A percentile compares a stretch with the other conserved stretches of the same genome.
phyloP scores from a whole-genome alignment of 2,797 vertebrate genomes.

The Cygnus olor region DNA sequence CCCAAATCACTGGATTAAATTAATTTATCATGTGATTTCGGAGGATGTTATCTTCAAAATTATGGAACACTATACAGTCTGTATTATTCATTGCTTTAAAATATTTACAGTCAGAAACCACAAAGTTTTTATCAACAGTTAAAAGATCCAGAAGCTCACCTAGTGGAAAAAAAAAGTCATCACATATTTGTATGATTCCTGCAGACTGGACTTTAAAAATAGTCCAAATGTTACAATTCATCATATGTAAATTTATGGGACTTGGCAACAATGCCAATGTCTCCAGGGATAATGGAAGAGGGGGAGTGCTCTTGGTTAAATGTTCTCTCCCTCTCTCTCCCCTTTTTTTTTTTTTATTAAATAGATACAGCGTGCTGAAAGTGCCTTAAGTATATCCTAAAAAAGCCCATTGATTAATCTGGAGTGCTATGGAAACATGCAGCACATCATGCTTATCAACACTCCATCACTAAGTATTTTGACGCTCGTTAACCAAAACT shows the following conservation, averaged over 20 bases:
- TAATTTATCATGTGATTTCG: constrained; percentile 45
- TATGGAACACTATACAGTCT: neutral
- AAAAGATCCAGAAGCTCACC: constrained; percentile 35
- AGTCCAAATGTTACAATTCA: constrained; percentile 63
- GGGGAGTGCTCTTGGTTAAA: constrained; percentile 37
- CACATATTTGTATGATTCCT: constrained; percentile 57
- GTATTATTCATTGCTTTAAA: neutral
- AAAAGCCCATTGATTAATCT: constrained; percentile 2
- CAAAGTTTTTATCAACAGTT: constrained; percentile 8
- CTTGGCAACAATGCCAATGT: constrained; percentile 55
- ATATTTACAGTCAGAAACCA: constrained; percentile 13
- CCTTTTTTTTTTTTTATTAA: neutral
- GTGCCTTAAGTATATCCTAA: constrained; percentile 22
- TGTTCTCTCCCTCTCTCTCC: neutral
- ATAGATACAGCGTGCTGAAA: neutral
- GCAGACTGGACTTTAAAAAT: constrained; percentile 59
- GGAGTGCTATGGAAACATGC: neutral
- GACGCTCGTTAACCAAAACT: neutral
- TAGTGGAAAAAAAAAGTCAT: neutral
- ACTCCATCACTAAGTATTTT: neutral
- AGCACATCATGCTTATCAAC: neutral
- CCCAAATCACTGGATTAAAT: constrained; percentile 61
- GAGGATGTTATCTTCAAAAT: neutral
- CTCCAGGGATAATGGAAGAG: constrained; percentile 44
- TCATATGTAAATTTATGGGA: constrained; percentile 67